Conservation (phyloP, 2,888 invertebrate species). For the Limnephilus lunatus region DNA sequence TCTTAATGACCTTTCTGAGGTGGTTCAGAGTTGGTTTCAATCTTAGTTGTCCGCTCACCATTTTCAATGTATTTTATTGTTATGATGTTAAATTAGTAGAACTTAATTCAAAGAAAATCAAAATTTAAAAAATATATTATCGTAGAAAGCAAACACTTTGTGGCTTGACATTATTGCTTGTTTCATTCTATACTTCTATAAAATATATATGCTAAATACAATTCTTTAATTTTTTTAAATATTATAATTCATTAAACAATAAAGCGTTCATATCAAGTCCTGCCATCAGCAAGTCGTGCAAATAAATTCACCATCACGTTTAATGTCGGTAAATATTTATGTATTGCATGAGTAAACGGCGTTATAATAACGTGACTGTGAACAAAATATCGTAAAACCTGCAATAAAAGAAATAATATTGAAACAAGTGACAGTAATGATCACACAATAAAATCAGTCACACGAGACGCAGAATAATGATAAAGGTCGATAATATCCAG, state of each 20-base stretch:
- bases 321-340: not conserved
- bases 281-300: not conserved
- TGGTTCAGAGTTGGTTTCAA: too few relatives aligned
- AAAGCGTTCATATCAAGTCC: not conserved
- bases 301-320: not conserved
- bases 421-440: not conserved
- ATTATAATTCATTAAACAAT: not conserved
- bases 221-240: too few relatives aligned
- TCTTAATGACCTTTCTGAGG: too few relatives aligned
- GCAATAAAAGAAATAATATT: not conserved
- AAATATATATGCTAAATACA: too few relatives aligned
- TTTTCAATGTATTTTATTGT: too few relatives aligned
- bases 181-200: too few relatives aligned
- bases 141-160: too few relatives aligned
- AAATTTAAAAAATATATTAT: too few relatives aligned
- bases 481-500: not conserved
- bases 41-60: too few relatives aligned
- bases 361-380: not conserved
- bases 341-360: not conserved
- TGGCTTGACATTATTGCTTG: too few relatives aligned
- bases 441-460: not conserved
- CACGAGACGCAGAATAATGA: not conserved
- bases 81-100: too few relatives aligned
- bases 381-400: not conserved
- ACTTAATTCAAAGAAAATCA: too few relatives aligned